Evolutionary conservation across 2,797 vertebrate genomes (phyloP), one percentile per base, ranked within the genome.

Genomic region (Brachyalestes nurse): DNA sequence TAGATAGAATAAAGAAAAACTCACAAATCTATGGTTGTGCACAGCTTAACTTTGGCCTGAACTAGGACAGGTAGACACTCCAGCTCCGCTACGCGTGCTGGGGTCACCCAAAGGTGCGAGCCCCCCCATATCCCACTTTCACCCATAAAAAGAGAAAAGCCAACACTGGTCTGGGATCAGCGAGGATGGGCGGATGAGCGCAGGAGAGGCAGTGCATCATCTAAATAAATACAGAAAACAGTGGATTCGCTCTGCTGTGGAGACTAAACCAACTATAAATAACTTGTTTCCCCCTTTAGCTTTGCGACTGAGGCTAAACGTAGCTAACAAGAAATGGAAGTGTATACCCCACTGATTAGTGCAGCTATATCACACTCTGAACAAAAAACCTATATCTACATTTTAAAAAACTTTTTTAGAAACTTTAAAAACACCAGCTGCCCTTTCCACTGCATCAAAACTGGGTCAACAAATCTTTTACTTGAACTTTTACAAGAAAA

Each of bases 31-130:
- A 72, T 34, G 25, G 49, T 71, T 71, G 69, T 53, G 69, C 49
- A 55, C 47, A 72, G 47, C 69, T 72, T 72, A 28, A 51, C 69
- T 72, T 72, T 72, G 69, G 69, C 69, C 49, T 72, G 47, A 55
- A 72, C 69, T 72, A 72, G 34, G 23, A 53, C 2, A n/a, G 25
- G 14, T 34, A 71, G 14, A 34, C 69, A 23, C 21, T 55, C 47
- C 16, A 23, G 51, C 21, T 51, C 47, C 45, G 5, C 23, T 17
- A 51, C 6, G 21, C 19, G 4, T 51, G 21, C 14, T 9, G 47
- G 66, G 65, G 21, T 47, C 66, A 13, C 42, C 17, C 7, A 7
- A 9, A 71, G 40, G 65, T 69, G 65, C 42, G n/a, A 69, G 12
- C 45, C 14, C 14, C 49, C 25, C 42, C 6, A 3, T 8, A 67